Evolutionary conservation across 2,113 vertebrate genomes (phyloP), one percentile per base, ranked within the genome.

Genomic region (Vicugna pacos): DNA sequence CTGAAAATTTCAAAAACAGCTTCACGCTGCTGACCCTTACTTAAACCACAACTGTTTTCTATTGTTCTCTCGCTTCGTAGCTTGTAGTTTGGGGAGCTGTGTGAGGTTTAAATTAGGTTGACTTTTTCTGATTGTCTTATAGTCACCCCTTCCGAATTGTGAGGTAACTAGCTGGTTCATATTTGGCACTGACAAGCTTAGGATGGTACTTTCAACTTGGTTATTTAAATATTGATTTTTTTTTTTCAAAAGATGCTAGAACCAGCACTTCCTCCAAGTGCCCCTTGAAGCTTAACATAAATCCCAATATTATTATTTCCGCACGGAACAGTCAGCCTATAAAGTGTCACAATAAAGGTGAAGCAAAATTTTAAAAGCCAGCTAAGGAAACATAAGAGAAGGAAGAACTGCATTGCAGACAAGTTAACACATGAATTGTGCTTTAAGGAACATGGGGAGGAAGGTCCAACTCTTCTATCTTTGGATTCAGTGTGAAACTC

Each of bases 281-380:
- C 4, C 32, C 4, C 76, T 69, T 77, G 50, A 73, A 56, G 26
- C 5, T 73, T 70, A 91, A 84, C 54, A 79, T 10, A 58, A 35
- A 84, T 38, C 52, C 54, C 72, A 83, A 64, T 65, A 46, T 69
- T 80, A 80, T 50, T 77, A 77, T 73, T 56, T 89, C 94, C 75
- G 15, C 16, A 72, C 0, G 15, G 30, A 46, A 24, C 15, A 70
- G 9, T 50, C 24, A 62, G 46, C 42, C 32, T 83, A 7, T 81
- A 22, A 91, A 42, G 8, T 86, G 9, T 93, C 52, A 64, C 52
- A 52, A 85, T 89, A 86, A 86, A 94, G 54, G 67, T 84, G 70
- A 95, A 87, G 85, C 70, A 87, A 96, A 83, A 67, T 13, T 77
- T 85, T 42, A 54, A 77, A 62, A 75, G 2, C 30, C 83, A 64